Evolutionary conservation across 2,113 vertebrate species (phyloP), one percentile per base, ranked within the genome.

Genomic region (Hypanus sabinus): DNA sequence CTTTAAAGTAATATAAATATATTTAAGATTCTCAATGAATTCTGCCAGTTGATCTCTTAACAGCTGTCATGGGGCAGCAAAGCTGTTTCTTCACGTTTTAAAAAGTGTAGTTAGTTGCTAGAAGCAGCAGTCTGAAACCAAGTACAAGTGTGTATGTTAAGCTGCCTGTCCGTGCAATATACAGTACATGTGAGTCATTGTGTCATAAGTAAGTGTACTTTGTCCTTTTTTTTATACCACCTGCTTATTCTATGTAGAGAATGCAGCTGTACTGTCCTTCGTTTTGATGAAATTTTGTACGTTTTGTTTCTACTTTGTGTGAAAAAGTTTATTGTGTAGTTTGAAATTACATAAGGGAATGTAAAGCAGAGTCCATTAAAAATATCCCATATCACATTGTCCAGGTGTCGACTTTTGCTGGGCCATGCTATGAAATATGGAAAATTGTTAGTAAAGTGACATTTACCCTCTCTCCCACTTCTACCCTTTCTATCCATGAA

Each of bases 241-340:
- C 24, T 75, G 91, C 91, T 93, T 93, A 36, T 93, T 93, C 85
- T 93, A 68, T 93, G 36, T 75, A 70, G 70, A 75, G 70, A 93
- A 93, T 93, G 91, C 70, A 73, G 91, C 70, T 93, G 70, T 93
- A 75, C 36, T 93, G 91, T 93, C 91, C 70, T 93, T 75, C 70
- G 24, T 93, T 93, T 93, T 93, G 91, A 93, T 93, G 91, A 93
- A 93, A 93, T 93, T 93, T 93, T 93, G 91, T 93, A 93, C 91
- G 24, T 93, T 93, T 93, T 93, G 68, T 93, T 93, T 93, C 91
- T 93, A 93, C 70, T 93, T 93, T 93, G 68, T 93, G 91, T 93
- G 88, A 91, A 93, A 73, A 93, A 38, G 70, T 93, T 73, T 93
- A 38, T 75, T 93, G 91, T 93, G 91, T 93, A 46, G 91, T 93